A percentile compares a stretch with the other conserved stretches of the same genome.
Conservation (phyloP, 2,888 invertebrate genomes). For the Aporophyla nigra region DNA sequence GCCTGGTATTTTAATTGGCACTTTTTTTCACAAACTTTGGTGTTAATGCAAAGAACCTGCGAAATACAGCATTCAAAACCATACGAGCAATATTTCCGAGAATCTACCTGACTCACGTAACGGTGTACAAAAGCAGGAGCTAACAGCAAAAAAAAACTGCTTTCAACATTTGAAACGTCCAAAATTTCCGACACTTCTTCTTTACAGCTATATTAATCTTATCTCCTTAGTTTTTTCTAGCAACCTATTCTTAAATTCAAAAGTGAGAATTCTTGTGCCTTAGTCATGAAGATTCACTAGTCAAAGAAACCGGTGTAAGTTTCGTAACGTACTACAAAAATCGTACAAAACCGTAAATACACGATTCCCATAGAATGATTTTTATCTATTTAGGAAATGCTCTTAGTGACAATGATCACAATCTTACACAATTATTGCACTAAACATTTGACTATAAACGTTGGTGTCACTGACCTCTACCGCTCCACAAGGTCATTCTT, state of each 20-base stretch:
- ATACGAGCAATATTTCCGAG: slow-evolving; percentile 45
- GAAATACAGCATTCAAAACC: slow-evolving; percentile 9
- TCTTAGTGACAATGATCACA: slow-evolving; percentile 10
- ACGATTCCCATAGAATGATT: background rate
- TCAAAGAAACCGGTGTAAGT: background rate
- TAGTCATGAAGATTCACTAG: background rate
- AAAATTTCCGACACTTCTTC: slow-evolving; percentile 32
- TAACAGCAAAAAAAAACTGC: slow-evolving; percentile 27
- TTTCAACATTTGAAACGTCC: slow-evolving; percentile 43
- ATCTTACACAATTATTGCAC: slow-evolving; percentile 32
- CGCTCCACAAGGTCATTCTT: slow-evolving; percentile 61
- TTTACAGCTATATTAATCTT: slow-evolving; percentile 34
- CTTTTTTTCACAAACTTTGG: background rate
- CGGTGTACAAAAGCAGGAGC: slow-evolving; percentile 38
- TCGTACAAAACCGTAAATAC: slow-evolving; percentile 1
- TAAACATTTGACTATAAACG: slow-evolving; percentile 38
- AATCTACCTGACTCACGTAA: slow-evolving; percentile 55
- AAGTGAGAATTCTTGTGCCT: slow-evolving; percentile 23
- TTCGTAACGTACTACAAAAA: background rate
- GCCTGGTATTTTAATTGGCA: slow-evolving; percentile 4
- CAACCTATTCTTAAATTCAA: slow-evolving; percentile 16
- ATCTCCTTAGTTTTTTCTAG: slow-evolving; percentile 37
- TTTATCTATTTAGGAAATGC: slow-evolving; percentile 3
- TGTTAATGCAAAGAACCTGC: slow-evolving; percentile 4
- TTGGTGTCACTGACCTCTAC: slow-evolving; percentile 58